phyloP scores from a whole-genome alignment of 1,140 invertebrate genomes.

The Papilio machaon region DNA sequence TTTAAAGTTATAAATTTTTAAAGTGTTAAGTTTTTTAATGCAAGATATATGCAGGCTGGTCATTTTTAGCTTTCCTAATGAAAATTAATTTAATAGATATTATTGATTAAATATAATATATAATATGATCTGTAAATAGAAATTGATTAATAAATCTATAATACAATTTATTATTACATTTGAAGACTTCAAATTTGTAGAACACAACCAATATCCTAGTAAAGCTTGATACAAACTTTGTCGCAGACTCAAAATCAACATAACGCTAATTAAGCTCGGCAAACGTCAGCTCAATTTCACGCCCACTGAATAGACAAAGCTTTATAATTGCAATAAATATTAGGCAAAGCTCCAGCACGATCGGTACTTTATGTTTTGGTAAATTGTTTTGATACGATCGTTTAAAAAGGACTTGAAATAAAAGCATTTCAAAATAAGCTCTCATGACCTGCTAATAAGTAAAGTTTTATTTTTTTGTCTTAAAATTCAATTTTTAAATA shows the following conservation, averaged over 20 bases:
- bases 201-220: neutral
- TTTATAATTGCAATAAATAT: conserved; percentile 56
- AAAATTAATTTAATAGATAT: too few relatives aligned
- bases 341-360: conserved; percentile 43
- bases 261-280: conserved; percentile 58
- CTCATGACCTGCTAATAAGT: neutral
- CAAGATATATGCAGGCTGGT: too few relatives aligned
- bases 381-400: conserved; percentile 17
- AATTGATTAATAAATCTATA: neutral
- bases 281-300: conserved; percentile 60
- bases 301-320: conserved; percentile 51
- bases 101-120: too few relatives aligned
- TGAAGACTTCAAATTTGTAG: neutral
- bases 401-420: neutral
- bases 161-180: neutral
- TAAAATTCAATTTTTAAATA: conserved; percentile 10
- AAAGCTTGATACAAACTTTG: conserved; percentile 14
- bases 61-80: too few relatives aligned
- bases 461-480: neutral
- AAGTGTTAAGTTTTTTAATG: too few relatives aligned
- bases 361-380: conserved; percentile 20
- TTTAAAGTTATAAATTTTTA: too few relatives aligned
- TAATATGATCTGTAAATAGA: neutral
- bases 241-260: conserved; percentile 51
- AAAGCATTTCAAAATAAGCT: neutral